phyloP scores from a whole-genome alignment of 2,113 vertebrate genomes.

The Pleuronectes platessa region DNA sequence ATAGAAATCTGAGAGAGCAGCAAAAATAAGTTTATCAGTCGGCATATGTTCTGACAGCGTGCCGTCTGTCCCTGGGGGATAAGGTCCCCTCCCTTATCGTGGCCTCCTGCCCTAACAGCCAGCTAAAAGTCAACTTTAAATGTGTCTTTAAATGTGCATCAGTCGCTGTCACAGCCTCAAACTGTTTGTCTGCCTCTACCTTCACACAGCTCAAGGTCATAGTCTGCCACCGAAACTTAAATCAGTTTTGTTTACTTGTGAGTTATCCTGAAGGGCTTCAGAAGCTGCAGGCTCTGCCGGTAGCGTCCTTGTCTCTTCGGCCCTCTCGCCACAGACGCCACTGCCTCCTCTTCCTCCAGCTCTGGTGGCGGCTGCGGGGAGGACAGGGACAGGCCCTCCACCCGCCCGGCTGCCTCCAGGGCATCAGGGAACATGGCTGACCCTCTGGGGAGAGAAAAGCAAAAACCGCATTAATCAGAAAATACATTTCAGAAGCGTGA shows the following conservation, averaged over 20 bases:
- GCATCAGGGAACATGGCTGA: slow-evolving; percentile 78
- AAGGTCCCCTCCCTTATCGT: slow-evolving; percentile 70
- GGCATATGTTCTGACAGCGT: slow-evolving; percentile 55
- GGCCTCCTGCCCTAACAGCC: slow-evolving; percentile 38
- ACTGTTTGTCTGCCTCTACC: background rate
- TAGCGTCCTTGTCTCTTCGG: slow-evolving; percentile 78
- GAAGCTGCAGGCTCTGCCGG: slow-evolving; percentile 81
- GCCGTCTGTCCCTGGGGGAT: slow-evolving; percentile 60
- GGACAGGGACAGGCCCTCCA: slow-evolving; percentile 79
- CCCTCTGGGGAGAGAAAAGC: slow-evolving; percentile 41
- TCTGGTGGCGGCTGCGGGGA: slow-evolving; percentile 62
- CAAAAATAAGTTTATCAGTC: slow-evolving; percentile 70
- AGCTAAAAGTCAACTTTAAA: slow-evolving; percentile 8
- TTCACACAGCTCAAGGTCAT: slow-evolving; percentile 12
- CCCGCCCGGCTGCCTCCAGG: slow-evolving; percentile 74
- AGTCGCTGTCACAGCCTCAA: background rate
- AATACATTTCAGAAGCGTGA: background rate
- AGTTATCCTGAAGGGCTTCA: slow-evolving; percentile 86
- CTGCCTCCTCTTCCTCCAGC: slow-evolving; percentile 73
- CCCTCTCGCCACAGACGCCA: slow-evolving; percentile 40
- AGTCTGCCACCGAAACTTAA: background rate
- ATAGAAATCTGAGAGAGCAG: slow-evolving; percentile 74
- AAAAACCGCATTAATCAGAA: background rate
- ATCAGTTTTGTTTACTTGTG: slow-evolving; percentile 79
- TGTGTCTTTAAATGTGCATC: slow-evolving; percentile 1